Evolutionary conservation across 2,797 vertebrate genomes (phyloP).

Genomic region (Salarias fasciatus): DNA sequence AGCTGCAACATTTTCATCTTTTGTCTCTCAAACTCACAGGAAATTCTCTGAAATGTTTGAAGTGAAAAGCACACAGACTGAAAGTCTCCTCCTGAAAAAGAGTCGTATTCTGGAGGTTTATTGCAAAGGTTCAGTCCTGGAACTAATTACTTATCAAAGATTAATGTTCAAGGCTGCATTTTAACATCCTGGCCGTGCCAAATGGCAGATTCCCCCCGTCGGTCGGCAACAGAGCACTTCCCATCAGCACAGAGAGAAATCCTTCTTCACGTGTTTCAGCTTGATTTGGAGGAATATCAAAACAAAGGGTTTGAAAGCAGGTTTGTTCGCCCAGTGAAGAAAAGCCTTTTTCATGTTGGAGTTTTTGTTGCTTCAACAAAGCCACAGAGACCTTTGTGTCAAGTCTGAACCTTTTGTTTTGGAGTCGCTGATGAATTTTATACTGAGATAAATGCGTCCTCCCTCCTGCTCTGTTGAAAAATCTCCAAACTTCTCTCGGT

Average conservation of each 20-base stretch:
- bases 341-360: slow-evolving; percentile 4
- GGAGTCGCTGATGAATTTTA: slow-evolving; percentile 5
- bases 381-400: slow-evolving; percentile 14
- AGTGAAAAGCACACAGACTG: no score
- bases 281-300: slow-evolving; percentile 1
- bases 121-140: no score
- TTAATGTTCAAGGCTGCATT: background rate
- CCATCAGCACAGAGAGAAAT: background rate
- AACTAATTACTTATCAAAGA: background rate
- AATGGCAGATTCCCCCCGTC: background rate
- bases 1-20: no score
- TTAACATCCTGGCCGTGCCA: background rate
- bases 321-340: background rate
- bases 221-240: no score
- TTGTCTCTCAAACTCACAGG: no score
- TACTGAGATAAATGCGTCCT: slow-evolving; percentile 27
- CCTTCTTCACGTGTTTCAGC: background rate
- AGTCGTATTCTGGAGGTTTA: no score
- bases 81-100: no score
- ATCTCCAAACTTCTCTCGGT: background rate
- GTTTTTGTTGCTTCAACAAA: slow-evolving; percentile 26
- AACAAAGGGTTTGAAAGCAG: background rate
- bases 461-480: slow-evolving; percentile 39
- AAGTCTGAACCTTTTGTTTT: slow-evolving; percentile 13
- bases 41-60: no score